Evolutionary conservation across 2,888 invertebrate species (phyloP).

Genomic region (Acrobasis suavella): DNA sequence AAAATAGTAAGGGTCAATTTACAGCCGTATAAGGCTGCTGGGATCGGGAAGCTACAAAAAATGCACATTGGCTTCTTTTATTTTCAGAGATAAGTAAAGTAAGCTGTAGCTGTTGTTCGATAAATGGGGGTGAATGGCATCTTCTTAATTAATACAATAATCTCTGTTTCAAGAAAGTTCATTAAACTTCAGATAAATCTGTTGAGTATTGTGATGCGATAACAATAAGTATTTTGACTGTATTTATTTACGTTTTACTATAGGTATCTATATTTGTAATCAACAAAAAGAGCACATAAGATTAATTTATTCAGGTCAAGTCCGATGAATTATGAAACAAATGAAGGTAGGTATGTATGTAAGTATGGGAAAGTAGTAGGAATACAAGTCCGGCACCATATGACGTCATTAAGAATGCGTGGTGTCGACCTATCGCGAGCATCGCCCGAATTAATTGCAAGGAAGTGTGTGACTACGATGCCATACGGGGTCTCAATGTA

Average conservation of each 20-base stretch:
- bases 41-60: constrained; percentile 30
- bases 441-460: constrained; percentile 77
- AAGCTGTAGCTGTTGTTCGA: constrained; percentile 29
- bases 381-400: constrained; percentile 50
- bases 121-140: constrained; percentile 43
- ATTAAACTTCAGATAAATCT: constrained; percentile 30
- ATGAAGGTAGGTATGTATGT: constrained; percentile 2
- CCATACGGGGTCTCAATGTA: constrained; percentile 67
- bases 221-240: constrained; percentile 2
- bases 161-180: constrained; percentile 31
- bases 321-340: constrained; percentile 26
- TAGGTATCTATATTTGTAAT: neutral
- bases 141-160: constrained; percentile 28
- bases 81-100: constrained; percentile 16
- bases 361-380: constrained; percentile 60
- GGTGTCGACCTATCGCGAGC: constrained; percentile 66
- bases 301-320: neutral
- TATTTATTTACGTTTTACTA: neutral
- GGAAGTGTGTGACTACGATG: constrained; percentile 62
- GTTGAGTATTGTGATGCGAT: constrained; percentile 28
- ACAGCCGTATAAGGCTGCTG: constrained; percentile 9
- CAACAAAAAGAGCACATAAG: neutral
- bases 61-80: constrained; percentile 23
- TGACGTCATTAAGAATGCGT: constrained; percentile 72
- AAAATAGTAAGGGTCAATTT: constrained; percentile 36